Evolutionary conservation across 2,797 vertebrate species (phyloP).

Genomic region (Pseudochaenichthys georgianus): DNA sequence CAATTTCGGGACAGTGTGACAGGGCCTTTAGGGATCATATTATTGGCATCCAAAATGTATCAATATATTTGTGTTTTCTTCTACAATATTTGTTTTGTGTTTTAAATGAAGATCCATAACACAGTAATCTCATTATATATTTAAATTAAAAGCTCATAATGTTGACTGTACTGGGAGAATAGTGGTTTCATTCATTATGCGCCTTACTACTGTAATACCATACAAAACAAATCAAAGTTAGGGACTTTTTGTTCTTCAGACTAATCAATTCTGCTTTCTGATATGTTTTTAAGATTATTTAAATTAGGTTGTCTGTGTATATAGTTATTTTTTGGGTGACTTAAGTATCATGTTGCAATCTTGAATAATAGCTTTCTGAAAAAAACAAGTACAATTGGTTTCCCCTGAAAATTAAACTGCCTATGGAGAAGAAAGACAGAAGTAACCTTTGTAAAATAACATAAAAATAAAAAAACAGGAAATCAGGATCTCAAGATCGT

Average conservation of each 20-base stretch:
- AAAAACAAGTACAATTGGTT: neutral
- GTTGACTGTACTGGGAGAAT: neutral
- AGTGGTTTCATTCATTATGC: neutral
- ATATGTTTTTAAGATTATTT: neutral
- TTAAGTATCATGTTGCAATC: neutral
- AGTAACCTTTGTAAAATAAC: neutral
- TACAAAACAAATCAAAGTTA: neutral
- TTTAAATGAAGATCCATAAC: neutral
- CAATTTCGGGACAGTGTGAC: too few species aligned
- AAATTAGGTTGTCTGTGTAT: neutral
- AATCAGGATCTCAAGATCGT: constrained; percentile 20
- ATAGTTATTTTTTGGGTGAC: neutral
- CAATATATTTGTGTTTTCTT: constrained; percentile 1
- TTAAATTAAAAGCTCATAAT: neutral
- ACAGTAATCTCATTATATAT: neutral
- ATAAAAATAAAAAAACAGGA: constrained; percentile 9
- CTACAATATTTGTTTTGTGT: neutral
- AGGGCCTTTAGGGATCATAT: too few species aligned
- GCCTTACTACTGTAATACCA: neutral
- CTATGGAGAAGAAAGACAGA: constrained; percentile 4
- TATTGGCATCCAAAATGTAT: too few species aligned
- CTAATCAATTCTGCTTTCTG: neutral
- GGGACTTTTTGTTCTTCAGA: neutral
- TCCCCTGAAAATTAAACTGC: neutral
- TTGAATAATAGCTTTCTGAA: neutral